These are phyloP conservation scores for Aspidiotus destructor DNA, from an alignment of 2,888 invertebrate species.

Conservation along the genomic window DNA sequence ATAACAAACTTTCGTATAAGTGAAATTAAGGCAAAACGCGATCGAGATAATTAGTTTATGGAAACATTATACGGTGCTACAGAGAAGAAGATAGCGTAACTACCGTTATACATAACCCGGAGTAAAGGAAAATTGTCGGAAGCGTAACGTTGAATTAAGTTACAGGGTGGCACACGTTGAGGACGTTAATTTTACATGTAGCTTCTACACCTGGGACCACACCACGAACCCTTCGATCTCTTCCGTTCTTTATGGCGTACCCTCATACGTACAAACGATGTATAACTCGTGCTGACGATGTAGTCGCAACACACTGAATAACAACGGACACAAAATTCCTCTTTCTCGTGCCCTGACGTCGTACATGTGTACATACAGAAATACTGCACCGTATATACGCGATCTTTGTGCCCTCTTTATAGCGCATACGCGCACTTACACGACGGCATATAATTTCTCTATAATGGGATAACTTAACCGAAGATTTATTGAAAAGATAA, in stretches of 20 bases:
- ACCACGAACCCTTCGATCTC: slow-evolving; percentile 22
- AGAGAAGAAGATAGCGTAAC: background rate
- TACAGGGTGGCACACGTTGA: slow-evolving; percentile 20
- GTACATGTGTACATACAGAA: background rate
- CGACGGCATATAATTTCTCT: slow-evolving; percentile 21
- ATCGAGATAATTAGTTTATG: slow-evolving; percentile 18
- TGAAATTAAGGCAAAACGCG: slow-evolving; percentile 23
- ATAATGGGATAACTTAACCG: slow-evolving; percentile 28
- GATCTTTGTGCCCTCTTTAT: too few relatives aligned
- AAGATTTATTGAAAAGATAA: slow-evolving; percentile 28
- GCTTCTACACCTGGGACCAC: slow-evolving; percentile 30
- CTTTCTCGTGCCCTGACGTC: slow-evolving; percentile 11
- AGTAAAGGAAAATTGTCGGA: slow-evolving; percentile 25
- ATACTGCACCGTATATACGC: too few relatives aligned
- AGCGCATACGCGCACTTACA: background rate
- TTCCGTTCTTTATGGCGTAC: slow-evolving; percentile 3
- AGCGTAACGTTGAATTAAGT: slow-evolving; percentile 20
- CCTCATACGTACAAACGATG: slow-evolving; percentile 6
- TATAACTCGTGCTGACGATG: slow-evolving; percentile 19
- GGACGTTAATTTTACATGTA: slow-evolving; percentile 28
- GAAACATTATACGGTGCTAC: slow-evolving; percentile 12
- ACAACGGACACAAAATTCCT: slow-evolving; percentile 4
- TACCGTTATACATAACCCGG: background rate
- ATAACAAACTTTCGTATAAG: background rate
- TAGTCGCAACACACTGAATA: slow-evolving; percentile 10